Evolutionary conservation across 1,140 invertebrate species (phyloP), one percentile per base, ranked within the genome.

Genomic region (Drosophila suzukii): DNA sequence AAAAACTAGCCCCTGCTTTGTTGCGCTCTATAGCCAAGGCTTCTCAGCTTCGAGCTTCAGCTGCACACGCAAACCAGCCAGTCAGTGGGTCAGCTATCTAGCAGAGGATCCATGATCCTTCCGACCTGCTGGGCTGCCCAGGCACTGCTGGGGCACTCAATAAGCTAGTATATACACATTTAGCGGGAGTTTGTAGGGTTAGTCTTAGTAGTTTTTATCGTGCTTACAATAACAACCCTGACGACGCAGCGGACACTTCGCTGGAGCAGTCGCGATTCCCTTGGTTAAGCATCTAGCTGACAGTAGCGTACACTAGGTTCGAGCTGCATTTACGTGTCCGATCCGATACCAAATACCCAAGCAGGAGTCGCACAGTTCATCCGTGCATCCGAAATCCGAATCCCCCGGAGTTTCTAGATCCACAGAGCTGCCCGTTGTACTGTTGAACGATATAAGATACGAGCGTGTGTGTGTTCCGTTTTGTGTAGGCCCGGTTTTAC

Each of bases 241-340:
- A 57, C 51, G 54, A 46, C 34, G 20, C 54, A 15, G 60, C 49
- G 53, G 38, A 44, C 55, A 44, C 55, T 44, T 51, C 49, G 47
- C 59, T 61, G 59, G 47, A 30, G 49, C 59, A 41, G 36, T 63
- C 61, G 63, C 66, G 62, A 67, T 67, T 38, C 65, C 68, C 68
- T 72, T 71, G 68, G 65, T 59, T 80, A 84, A 72, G 81, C 74
- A 59, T 78, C 49, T 67, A 60, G 78, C 53, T 75, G 62, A 75
- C 67, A 49, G 17, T 13, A 51, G 46, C 46, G 10, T 54, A 65
- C 72, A 74, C 75, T 78, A 56, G 57, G 81, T 83, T 83, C 61
- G 61, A 83, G 80, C 83, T 88, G 83, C 82, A 86, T 86, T 86
- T 86, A 86, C 54, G 66, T 65, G 74, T 82, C 74, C 54, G 65